Percentiles rank a stretch among this genome's conserved stretches.
These are phyloP conservation scores for Aphelocoma californica DNA, from an alignment of 2,797 vertebrate species.

Conservation along the genomic window DNA sequence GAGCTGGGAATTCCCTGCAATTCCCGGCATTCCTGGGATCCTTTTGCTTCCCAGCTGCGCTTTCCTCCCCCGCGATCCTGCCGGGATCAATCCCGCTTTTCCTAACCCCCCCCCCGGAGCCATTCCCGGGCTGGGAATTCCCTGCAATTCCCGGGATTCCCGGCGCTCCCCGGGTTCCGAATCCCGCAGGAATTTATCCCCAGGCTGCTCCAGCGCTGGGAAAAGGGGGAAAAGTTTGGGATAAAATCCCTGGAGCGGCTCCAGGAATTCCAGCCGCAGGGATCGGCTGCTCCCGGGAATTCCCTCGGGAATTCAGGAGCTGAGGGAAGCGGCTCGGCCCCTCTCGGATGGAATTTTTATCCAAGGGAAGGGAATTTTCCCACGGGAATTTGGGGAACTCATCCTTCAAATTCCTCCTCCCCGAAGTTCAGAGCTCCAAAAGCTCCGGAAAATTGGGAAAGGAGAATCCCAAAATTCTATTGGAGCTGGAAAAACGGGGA, in stretches of 20 bases:
- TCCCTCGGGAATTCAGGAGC: background rate
- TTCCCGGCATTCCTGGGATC: no score
- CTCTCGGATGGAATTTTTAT: background rate
- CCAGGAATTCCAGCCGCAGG: background rate
- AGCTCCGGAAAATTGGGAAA: background rate
- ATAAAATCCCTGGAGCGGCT: no score
- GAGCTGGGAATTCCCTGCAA: background rate
- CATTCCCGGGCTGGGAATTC: background rate
- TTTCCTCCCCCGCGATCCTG: no score
- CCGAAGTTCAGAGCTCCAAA: background rate
- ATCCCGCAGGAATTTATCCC: background rate
- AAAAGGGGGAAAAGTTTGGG: background rate
- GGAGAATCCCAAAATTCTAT: background rate
- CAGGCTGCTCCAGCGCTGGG: background rate
- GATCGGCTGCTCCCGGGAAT: background rate
- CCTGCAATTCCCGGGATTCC: background rate
- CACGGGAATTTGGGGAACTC: background rate
- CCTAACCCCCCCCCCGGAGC: no score
- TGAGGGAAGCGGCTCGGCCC: background rate
- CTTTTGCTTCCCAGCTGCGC: no score
- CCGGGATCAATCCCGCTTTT: background rate
- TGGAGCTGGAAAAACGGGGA: accelerated
- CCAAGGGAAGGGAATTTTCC: background rate
- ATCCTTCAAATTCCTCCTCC: background rate
- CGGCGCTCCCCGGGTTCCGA: background rate